Base-by-base conservation (phyloP, 2,888 invertebrate genomes). In the Sinhomidia bicolor region DNA sequence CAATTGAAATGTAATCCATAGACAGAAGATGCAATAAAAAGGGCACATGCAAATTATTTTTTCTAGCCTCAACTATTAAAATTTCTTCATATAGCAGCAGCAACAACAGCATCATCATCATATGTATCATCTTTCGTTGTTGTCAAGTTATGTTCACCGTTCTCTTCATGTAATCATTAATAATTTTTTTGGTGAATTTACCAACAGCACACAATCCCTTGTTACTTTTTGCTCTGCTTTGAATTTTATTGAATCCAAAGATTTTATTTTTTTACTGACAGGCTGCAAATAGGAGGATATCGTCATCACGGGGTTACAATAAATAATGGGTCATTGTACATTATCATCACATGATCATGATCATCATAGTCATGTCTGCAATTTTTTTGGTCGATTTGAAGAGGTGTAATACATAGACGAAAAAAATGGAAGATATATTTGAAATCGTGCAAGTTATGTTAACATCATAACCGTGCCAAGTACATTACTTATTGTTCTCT, bases 391-490 rank as follows among this genome's bases (percentile, higher is more conserved):
- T 1, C n/a, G 71, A 71, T 51, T 76, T 41, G 20, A 68, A 47
- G 9, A 51, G 76, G 51, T 76, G 51, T 29, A 51, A 47, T 76
- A 26, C 29, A 20, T 78, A 20, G 9, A 71, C 20, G 41, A 17
- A 41, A 41, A 20, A 51, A 68, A 41, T 51, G n/a, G 26, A 78
- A 41, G 36, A 26, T 47, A 41, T 82, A 41, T 44, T 65, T 82
- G 44, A 82, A 82, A 68, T 82, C 65, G 65, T 82, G 65, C 81
- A 44, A 65, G 65, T 68, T 32, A 78, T 32, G 78, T 78, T 51
- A 78, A 54, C 80, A 81, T 81, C 36, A 47, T 62, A 82, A 44
- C 68, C 57, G 83, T 83, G 71, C 83, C 57, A 71, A 71, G 17
- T 47, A 65, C 84, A 84, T 60, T 74, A 71, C 44, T 9, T 71